These are phyloP conservation scores for Astropecten irregularis DNA, from an alignment of 53 echinoderm and acorn worm species.

Conservation along the genomic window DNA sequence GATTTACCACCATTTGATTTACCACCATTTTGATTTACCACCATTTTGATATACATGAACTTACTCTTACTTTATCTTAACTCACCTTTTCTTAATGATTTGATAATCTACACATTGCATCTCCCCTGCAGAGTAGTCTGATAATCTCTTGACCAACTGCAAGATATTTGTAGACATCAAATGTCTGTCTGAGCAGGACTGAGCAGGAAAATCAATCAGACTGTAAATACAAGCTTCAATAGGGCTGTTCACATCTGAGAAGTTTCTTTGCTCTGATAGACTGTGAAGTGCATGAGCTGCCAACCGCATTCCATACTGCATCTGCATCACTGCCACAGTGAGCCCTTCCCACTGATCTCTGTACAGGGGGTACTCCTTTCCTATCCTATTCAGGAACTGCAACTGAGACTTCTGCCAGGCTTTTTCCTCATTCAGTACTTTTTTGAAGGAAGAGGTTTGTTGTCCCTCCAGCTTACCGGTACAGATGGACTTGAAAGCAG, in stretches of 20 bases:
- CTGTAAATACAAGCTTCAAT: not conserved
- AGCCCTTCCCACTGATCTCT: conserved; percentile 84
- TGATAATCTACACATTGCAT: no score
- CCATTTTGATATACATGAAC: no score
- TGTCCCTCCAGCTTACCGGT: not conserved
- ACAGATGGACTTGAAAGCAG: conserved; percentile 9
- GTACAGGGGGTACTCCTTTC: conserved; percentile 79
- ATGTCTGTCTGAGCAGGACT: not conserved
- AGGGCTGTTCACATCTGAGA: not conserved
- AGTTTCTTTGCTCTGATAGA: conserved; percentile 1
- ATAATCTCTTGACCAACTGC: conserved; percentile 2
- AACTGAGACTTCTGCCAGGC: conserved; percentile 81
- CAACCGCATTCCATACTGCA: conserved; percentile 75
- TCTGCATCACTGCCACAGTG: conserved; percentile 61
- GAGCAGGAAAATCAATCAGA: conserved; percentile 6
- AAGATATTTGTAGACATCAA: not conserved
- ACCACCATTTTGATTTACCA: no score
- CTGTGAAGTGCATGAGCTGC: conserved; percentile 59
- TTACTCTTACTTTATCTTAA: no score
- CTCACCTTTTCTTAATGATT: conserved; percentile 29
- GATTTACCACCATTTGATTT: no score
- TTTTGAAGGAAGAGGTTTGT: not conserved
- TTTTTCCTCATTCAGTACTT: conserved; percentile 51
- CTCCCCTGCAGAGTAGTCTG: not conserved
- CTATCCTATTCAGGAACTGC: conserved; percentile 77